phyloP scores from a whole-genome alignment of 2,113 vertebrate species.

The Dendrocopos noguchii region DNA sequence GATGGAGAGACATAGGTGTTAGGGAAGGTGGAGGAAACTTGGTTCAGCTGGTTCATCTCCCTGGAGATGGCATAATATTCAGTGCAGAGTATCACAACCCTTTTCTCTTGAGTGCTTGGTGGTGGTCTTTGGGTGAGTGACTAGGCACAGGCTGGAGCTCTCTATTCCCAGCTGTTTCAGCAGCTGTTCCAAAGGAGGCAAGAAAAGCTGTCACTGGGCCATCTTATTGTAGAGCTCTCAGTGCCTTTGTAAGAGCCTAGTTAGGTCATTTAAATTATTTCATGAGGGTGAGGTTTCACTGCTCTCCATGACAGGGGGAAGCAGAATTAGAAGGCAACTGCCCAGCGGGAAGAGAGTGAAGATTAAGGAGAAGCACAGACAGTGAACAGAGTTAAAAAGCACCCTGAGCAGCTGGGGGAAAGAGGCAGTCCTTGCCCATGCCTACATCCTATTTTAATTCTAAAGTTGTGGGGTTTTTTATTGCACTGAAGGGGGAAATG shows the following conservation, averaged over 20 bases:
- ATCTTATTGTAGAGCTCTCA: background rate
- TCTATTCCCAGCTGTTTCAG: background rate
- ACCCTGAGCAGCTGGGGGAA: background rate
- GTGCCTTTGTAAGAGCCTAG: background rate
- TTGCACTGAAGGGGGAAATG: background rate
- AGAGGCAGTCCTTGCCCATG: background rate
- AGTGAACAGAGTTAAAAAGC: background rate
- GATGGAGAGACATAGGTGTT: rapidly evolving
- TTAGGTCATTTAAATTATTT: background rate
- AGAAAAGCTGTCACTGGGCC: background rate
- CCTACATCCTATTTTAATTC: background rate
- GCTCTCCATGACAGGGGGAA: rapidly evolving
- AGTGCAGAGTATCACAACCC: background rate
- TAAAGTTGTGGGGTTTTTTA: background rate
- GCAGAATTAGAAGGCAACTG: background rate
- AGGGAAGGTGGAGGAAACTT: background rate
- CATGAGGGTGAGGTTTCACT: background rate
- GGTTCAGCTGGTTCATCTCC: background rate
- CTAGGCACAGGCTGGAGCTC: background rate
- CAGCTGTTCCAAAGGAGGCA: background rate
- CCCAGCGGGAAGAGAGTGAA: background rate
- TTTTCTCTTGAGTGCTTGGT: background rate
- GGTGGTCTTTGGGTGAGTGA: background rate
- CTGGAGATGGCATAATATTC: background rate
- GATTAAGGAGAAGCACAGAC: background rate